A percentile compares a stretch with the other conserved stretches of the same genome.
These are phyloP conservation scores for Sminthopsis crassicaudata DNA, from an alignment of 2,113 vertebrate genomes.

Conservation along the genomic window DNA sequence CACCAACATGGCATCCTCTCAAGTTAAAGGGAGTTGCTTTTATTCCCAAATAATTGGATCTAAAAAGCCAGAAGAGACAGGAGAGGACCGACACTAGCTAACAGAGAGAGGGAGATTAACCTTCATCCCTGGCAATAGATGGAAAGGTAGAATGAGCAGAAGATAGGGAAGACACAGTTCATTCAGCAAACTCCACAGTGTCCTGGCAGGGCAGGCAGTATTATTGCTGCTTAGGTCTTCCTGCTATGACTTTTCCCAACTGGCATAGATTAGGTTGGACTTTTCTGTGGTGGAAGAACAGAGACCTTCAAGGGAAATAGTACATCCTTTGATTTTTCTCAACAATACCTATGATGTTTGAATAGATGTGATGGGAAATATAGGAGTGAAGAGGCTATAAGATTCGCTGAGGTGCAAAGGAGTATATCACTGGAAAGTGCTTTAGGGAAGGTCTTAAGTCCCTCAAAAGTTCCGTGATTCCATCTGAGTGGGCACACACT, in stretches of 20 bases:
- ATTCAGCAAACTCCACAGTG: not conserved
- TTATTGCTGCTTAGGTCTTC: conserved; percentile 37
- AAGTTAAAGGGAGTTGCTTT: not conserved
- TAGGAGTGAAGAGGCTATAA: conserved; percentile 3
- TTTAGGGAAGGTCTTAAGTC: not conserved
- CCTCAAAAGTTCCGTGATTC: not conserved
- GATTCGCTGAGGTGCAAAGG: conserved; percentile 17
- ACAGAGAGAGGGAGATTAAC: not conserved
- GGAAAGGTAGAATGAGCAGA: not conserved
- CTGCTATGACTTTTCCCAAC: conserved; percentile 55
- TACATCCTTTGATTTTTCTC: conserved; percentile 50
- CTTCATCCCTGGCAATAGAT: conserved; percentile 26
- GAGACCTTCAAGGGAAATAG: conserved; percentile 42
- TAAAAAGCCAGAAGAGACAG: not conserved
- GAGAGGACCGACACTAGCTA: not conserved
- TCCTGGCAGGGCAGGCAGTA: not conserved
- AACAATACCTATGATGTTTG: conserved; percentile 43
- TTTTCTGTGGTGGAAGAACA: conserved; percentile 38
- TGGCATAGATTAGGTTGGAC: conserved; percentile 55
- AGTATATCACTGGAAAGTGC: not conserved
- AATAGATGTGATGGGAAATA: conserved; percentile 45
- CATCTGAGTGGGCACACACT: not conserved
- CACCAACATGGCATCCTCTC: not conserved
- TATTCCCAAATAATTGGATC: not conserved
- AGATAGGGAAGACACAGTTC: not conserved